These are phyloP conservation scores for Hippocampus barbouri DNA, from an alignment of 2,113 vertebrate species.

Conservation along the genomic window DNA sequence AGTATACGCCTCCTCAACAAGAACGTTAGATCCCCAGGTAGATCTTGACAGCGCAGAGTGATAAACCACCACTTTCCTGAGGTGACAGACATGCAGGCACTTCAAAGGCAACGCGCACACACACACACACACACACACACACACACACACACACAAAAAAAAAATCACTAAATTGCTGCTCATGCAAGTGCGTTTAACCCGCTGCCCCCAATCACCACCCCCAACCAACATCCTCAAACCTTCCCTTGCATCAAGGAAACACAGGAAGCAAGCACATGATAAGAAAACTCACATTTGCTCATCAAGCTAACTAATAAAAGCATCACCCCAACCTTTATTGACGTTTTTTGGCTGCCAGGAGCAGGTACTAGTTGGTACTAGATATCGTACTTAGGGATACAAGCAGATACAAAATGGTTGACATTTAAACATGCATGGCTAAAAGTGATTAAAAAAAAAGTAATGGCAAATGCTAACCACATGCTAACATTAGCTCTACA, in stretches of 20 bases:
- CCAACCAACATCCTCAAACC: neutral
- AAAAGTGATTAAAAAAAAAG: too few species aligned
- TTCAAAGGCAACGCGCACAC: neutral
- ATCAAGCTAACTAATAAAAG: neutral
- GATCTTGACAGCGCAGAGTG: neutral
- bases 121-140: too few species aligned
- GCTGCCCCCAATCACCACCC: neutral
- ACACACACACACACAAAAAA: too few species aligned
- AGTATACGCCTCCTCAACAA: neutral
- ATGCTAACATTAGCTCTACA: too few species aligned
- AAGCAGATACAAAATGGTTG: too few species aligned
- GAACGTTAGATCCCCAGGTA: neutral
- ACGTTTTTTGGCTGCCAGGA: too few species aligned
- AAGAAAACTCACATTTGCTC: neutral
- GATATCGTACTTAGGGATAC: too few species aligned
- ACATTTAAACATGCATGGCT: too few species aligned
- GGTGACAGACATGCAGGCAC: conserved; percentile 2
- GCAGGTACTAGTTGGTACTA: too few species aligned
- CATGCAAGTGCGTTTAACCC: neutral
- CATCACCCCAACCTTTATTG: too few species aligned
- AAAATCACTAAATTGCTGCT: neutral
- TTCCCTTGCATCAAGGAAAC: neutral
- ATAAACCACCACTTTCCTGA: neutral
- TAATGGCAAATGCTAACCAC: too few species aligned
- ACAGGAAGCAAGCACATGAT: neutral